phyloP scores from a whole-genome alignment of 2,113 vertebrate species.

The Salminus brasiliensis region DNA sequence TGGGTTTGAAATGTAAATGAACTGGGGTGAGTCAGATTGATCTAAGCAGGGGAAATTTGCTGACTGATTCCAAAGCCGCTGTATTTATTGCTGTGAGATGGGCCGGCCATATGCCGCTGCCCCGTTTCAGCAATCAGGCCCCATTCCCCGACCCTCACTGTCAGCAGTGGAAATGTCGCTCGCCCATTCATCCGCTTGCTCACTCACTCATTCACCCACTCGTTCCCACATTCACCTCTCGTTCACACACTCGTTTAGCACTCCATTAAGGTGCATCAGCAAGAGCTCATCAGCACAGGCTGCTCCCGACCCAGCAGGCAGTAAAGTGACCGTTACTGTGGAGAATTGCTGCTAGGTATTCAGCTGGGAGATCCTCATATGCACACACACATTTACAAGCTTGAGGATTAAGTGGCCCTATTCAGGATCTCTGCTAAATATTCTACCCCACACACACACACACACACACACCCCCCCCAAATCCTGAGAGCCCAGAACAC shows the following conservation, averaged over 20 bases:
- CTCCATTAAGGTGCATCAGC: too few relatives aligned
- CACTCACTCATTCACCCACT: not conserved
- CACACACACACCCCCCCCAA: not conserved
- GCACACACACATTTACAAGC: too few relatives aligned
- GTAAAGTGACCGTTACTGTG: not conserved
- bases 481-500: not conserved
- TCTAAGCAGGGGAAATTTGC: too few relatives aligned
- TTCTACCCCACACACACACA: too few relatives aligned
- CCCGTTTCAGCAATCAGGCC: not conserved
- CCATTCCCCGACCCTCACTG: too few relatives aligned
- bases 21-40: too few relatives aligned
- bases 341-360: not conserved
- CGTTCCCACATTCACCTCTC: not conserved
- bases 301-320: not conserved
- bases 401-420: not conserved
- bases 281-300: not conserved
- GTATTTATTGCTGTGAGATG: not conserved
- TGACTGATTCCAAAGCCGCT: too few relatives aligned
- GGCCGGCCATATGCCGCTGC: too few relatives aligned
- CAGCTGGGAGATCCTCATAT: not conserved
- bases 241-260: not conserved
- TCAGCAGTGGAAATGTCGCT: not conserved
- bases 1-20: too few relatives aligned
- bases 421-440: not conserved
- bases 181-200: not conserved